Base-by-base conservation (phyloP, 2,888 invertebrate genomes). In the Spisula subtruncata region DNA sequence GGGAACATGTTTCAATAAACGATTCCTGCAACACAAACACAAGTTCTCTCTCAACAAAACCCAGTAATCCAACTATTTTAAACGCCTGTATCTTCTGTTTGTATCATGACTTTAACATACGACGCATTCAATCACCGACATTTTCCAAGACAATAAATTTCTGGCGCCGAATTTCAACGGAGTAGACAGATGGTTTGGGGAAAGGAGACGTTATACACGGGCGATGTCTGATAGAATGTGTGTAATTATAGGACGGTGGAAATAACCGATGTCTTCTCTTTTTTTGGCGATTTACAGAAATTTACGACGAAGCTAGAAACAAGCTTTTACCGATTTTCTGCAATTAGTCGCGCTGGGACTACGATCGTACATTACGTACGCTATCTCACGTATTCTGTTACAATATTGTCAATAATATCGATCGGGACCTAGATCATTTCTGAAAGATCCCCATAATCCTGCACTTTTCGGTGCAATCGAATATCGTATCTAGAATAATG, bases 81-180 rank as follows among this genome's bases (percentile, higher is more conserved):
- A 75, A 75, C 32, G 75, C 35, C 32, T 12, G 16, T 35, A 75
- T 75, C 75, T 32, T 75, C 75, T 75, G 35, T 75, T 75, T 75
- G 75, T 35, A 75, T 75, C 75, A 75, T 75, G 75, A 75, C 32
- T 75, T 35, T 25, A 75, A 32, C 75, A 18, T 75, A 75, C 32
- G 75, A 35, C 75, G 18, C 75, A 75, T 75, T 75, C 75, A 75
- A 75, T 75, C 75, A 75, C 75, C 75, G 75, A 32, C 83, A 83
- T 83, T 83, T 83, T 60, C 60, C 56, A 35, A 60, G 48, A 46
- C 54, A 84, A 66, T 66, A 71, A 71, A 60, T 41, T 85, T 75
- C 71, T 85, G 75, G 85, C 85, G 85, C 79, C 85, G 29, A 85
- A 85, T 71, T 85, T 51, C 79, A 51, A 48, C 46, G 29, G 32